Percentiles rank a stretch among this genome's conserved stretches.
These are phyloP conservation scores for Echinops telfairi DNA, from an alignment of 2,113 vertebrate species.

Conservation along the genomic window DNA sequence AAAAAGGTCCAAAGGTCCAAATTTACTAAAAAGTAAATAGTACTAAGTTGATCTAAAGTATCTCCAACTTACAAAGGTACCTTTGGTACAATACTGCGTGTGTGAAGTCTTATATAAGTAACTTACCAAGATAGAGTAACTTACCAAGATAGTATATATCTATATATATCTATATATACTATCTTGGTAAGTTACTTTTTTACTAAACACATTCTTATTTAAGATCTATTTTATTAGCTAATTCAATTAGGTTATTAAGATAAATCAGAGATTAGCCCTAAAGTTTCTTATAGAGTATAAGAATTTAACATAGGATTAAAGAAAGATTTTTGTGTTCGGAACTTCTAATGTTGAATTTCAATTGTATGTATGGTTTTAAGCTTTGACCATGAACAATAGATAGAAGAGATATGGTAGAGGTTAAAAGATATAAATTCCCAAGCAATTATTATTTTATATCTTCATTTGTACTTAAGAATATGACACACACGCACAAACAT, in stretches of 20 bases:
- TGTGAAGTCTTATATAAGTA: background rate
- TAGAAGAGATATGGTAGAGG: background rate
- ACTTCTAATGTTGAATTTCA: too few relatives aligned
- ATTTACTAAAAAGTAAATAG: background rate
- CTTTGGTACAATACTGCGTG: background rate
- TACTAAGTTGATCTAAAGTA: background rate
- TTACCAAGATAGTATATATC: too few relatives aligned
- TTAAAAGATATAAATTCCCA: background rate
- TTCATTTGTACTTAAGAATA: conserved; percentile 42
- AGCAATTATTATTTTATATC: conserved; percentile 18
- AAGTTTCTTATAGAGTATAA: background rate
- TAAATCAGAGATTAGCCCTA: background rate
- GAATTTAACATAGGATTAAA: background rate
- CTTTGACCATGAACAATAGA: background rate
- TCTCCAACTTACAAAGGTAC: background rate
- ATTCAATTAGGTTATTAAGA: background rate
- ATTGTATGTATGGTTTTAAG: background rate
- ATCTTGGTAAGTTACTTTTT: background rate
- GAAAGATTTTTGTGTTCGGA: background rate
- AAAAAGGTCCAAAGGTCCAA: background rate
- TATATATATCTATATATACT: too few relatives aligned
- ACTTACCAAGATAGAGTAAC: too few relatives aligned
- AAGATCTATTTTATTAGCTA: background rate
- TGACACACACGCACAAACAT: conserved; percentile 15
- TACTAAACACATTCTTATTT: background rate